Conservation (phyloP, 2,113 vertebrate genomes). For the Cardinalis cardinalis region DNA sequence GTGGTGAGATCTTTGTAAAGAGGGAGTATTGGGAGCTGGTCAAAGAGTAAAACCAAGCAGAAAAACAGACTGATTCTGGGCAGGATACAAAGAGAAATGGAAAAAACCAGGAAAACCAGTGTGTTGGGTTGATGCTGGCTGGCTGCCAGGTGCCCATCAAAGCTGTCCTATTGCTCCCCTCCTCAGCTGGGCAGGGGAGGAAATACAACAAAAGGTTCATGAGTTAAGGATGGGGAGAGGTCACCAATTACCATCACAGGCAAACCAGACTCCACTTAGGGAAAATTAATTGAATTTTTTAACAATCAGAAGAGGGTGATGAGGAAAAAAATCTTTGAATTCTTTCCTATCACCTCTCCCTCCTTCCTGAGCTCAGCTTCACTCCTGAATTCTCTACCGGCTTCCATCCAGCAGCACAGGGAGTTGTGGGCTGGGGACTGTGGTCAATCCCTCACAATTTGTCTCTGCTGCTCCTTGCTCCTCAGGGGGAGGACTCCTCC, state of each 20-base stretch:
- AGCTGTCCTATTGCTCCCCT: background rate
- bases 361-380: background rate
- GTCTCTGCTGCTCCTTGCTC: background rate
- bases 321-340: background rate
- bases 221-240: background rate
- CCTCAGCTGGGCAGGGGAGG: background rate
- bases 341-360: background rate
- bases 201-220: background rate
- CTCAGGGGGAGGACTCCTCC: background rate
- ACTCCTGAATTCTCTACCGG: background rate
- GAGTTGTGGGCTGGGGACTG: accelerated
- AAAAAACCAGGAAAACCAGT: background rate
- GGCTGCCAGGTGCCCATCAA: background rate
- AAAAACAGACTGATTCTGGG: background rate
- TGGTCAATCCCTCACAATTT: background rate
- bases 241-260: background rate
- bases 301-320: background rate
- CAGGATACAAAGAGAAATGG: background rate
- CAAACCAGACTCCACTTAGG: background rate
- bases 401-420: background rate
- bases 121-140: background rate
- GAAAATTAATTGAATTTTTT: background rate
- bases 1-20: background rate
- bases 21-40: background rate
- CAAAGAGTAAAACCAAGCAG: background rate